Conservation (phyloP, 2,888 invertebrate species). For the Phengaris arion region DNA sequence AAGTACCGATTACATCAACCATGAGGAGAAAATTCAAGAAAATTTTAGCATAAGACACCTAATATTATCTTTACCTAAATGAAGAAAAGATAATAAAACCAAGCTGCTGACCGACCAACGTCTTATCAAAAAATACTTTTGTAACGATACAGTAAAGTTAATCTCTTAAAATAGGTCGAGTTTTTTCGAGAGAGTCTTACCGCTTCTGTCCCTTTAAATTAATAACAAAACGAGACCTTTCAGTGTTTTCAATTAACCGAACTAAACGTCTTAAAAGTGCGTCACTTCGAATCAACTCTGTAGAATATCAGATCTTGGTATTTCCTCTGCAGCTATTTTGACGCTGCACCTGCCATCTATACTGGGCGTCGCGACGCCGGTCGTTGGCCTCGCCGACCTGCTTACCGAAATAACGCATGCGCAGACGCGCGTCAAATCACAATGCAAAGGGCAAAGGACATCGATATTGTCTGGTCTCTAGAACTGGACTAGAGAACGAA, state of each 20-base stretch:
- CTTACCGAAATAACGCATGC: conserved; percentile 68
- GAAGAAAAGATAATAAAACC: too few relatives aligned
- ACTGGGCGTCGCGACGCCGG: conserved; percentile 73
- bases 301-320: conserved; percentile 36
- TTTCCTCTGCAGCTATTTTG: conserved; percentile 41
- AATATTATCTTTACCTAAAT: too few relatives aligned
- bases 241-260: background rate
- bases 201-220: background rate
- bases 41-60: too few relatives aligned
- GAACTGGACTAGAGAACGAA: background rate
- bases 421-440: conserved; percentile 34
- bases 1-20: too few relatives aligned
- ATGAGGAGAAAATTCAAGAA: too few relatives aligned
- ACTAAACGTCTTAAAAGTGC: background rate
- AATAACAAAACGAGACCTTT: background rate
- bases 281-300: conserved; percentile 23
- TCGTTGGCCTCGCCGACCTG: conserved; percentile 71
- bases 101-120: too few relatives aligned
- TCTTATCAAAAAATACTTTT: too few relatives aligned
- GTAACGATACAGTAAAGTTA: too few relatives aligned
- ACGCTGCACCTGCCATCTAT: conserved; percentile 52
- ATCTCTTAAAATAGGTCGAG: too few relatives aligned
- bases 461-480: conserved; percentile 17
- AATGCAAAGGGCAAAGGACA: conserved; percentile 31
- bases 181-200: background rate